A percentile compares a stretch with the other conserved stretches of the same genome.
Conservation (phyloP, 2,888 invertebrate species). For the Aspidapion aeneum region DNA sequence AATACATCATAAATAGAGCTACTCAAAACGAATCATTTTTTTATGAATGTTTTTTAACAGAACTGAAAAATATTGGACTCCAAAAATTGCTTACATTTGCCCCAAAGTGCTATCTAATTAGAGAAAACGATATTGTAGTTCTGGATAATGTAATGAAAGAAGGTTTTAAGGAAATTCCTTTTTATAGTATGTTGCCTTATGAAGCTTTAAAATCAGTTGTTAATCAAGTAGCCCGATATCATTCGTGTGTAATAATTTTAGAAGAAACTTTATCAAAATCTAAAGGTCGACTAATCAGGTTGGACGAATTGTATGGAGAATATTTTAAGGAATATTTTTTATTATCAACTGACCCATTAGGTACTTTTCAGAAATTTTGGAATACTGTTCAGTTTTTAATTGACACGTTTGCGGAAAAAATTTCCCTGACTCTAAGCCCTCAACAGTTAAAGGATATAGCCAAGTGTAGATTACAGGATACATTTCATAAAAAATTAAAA, state of each 20-base stretch:
- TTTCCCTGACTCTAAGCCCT: slow-evolving; percentile 12
- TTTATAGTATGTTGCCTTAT: slow-evolving; percentile 23
- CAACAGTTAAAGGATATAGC: slow-evolving; percentile 17
- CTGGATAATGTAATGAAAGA: slow-evolving; percentile 42
- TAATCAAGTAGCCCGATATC: slow-evolving; percentile 35
- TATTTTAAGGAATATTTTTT: slow-evolving; percentile 24
- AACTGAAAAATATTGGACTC: slow-evolving; percentile 36
- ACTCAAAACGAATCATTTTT: slow-evolving; percentile 37
- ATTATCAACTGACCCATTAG: not conserved
- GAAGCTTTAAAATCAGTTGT: slow-evolving; percentile 29
- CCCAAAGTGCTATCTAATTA: slow-evolving; percentile 41
- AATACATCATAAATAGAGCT: not conserved
- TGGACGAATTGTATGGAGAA: slow-evolving; percentile 36
- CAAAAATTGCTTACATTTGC: slow-evolving; percentile 32
- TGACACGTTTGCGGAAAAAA: slow-evolving; percentile 20
- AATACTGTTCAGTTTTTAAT: slow-evolving; percentile 12
- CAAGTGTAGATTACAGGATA: slow-evolving; percentile 3
- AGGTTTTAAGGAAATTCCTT: slow-evolving; percentile 21
- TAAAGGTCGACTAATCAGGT: slow-evolving; percentile 23
- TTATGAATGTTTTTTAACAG: slow-evolving; percentile 44
- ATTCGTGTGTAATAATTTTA: slow-evolving; percentile 40
- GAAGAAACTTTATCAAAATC: slow-evolving; percentile 30
- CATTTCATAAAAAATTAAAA: slow-evolving; percentile 23
- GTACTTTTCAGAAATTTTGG: not conserved
- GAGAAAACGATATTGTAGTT: slow-evolving; percentile 39